These are phyloP conservation scores for Natrix natrix DNA, from an alignment of 2,797 vertebrate genomes.

Conservation along the genomic window DNA sequence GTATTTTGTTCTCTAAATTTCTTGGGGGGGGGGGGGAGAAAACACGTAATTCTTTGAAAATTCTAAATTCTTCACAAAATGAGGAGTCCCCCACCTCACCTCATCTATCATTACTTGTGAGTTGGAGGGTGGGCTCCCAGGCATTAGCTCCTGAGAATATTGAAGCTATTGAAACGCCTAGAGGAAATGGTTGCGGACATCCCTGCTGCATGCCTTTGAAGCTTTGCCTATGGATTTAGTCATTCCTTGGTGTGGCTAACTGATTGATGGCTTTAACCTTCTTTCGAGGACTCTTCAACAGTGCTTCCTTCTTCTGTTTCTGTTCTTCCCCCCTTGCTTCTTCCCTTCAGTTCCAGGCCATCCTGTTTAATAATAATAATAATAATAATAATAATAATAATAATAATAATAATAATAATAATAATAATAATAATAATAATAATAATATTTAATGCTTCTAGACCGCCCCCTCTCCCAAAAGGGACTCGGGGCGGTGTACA, in stretches of 20 bases:
- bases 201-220: background rate
- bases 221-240: background rate
- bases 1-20: background rate
- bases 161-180: background rate
- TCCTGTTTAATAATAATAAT: too few species aligned
- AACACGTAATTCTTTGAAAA: background rate
- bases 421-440: too few species aligned
- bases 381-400: too few species aligned
- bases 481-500: too few species aligned
- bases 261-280: background rate
- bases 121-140: background rate
- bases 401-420: too few species aligned
- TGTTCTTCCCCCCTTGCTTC: background rate
- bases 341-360: background rate
- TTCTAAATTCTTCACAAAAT: background rate
- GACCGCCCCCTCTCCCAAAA: too few species aligned
- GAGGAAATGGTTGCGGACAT: background rate
- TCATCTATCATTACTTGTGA: background rate
- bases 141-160: background rate
- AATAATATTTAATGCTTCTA: too few species aligned
- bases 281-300: background rate
- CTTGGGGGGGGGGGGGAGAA: rapidly evolving
- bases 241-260: background rate
- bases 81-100: background rate
- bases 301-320: background rate